Base-by-base conservation (phyloP, 2,113 vertebrate genomes). In the Cryptomyrus ogoouensis region DNA sequence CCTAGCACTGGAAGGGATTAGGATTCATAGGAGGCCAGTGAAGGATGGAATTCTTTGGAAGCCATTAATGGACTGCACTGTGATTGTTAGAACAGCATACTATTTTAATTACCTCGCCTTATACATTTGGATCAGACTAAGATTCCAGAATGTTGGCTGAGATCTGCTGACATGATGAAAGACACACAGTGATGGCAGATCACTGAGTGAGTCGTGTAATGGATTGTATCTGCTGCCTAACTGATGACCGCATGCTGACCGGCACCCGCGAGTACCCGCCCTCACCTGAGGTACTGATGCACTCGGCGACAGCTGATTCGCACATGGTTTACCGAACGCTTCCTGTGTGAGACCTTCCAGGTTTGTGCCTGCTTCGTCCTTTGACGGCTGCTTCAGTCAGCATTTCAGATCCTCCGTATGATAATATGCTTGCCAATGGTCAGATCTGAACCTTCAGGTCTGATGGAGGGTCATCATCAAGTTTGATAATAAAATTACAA, bases 51-150 rank as follows among this genome's bases (percentile, higher is more conserved):
- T 42, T 80, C 74, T 42, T 80, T 17, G 74, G 15, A 42, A 80
- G 74, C 31, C 74, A 80, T 42, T 80, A 80, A 80, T 80, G 74
- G 15, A 42, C 74, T 80, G 74, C 13, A 19, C 74, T 80, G 35
- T 35, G 35, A 80, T 19, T 80, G 74, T 42, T 80, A 80, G 2
- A 80, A 80, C 74, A 91, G 92, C 95, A 89, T 90, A 89, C 90
- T 90, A 91, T 77, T 66, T 62, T 42, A 88, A 88, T 80, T 80
- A 80, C 35, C 5, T 19, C 6, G 15, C 74, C 35, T 80, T 80
- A 13, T 42, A 7, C 31, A 80, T 80, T 35, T 80, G 35, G 35
- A 35, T 80, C 74, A 80, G 35, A 80, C 31, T 74, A 31, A 35
- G 27, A 74, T 74, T 27, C 66, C 66, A 74, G 66, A 35, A 35